Base-by-base conservation (phyloP, 2,888 invertebrate species). In the Eulithis prunata region DNA sequence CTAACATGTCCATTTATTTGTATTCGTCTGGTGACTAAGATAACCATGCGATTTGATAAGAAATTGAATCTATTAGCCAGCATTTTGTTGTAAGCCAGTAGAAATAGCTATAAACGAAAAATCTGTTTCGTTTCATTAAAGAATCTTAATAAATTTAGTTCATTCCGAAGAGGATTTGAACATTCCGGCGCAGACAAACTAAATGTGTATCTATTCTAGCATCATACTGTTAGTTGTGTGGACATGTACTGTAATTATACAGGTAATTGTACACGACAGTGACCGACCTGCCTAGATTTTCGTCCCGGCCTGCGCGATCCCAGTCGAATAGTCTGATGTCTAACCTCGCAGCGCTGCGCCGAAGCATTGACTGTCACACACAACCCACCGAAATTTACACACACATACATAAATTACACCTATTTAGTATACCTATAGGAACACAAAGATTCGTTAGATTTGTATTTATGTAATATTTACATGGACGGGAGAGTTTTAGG, bases 281-380 rank as follows among this genome's bases (percentile, higher is more conserved):
- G 79, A 90, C 94, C 91, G 94, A 97, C 97, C 98, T 97, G 95
- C 99, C 99, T 81, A 99, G 95, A 81, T 96, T 95, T 93, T 99
- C 99, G 94, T 99, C 98, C 87, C 96, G 95, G 85, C 96, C 97
- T 78, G 97, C 96, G 83, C 96, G 96, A 94, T 99, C 98, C 95
- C 98, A 97, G 95, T 99, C 98, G 95, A 94, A 97, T 80, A 98
- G 95, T 86, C 93, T 94, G 84, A 97, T 94, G 82, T 79, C 78
- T 73, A 83, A 79, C 73, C 76, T 77, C 82, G 81, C 71, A 72
- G 81, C 83, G 80, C 81, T 83, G 85, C 86, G 79, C 75, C 85
- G 83, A 78, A 87, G 84, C 85, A 91, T 82, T 74, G 86, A 91
- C 93, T 93, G 93, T 86, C 85, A 88, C 63, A 64, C 85, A 88